Base-by-base conservation (phyloP, 2,113 vertebrate species). In the Sterna hirundo region DNA sequence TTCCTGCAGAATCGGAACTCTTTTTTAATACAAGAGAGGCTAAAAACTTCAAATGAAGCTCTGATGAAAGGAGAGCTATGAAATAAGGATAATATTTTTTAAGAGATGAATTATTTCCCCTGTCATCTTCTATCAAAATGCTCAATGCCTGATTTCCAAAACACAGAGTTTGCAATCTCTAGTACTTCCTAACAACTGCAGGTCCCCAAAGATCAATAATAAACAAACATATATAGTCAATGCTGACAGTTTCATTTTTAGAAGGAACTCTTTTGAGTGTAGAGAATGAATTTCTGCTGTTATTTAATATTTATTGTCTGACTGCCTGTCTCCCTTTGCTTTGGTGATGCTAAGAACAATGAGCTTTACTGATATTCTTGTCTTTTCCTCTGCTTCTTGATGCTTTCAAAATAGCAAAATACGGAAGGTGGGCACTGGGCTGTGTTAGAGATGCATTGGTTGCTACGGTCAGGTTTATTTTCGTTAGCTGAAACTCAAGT, bases 151-250 rank as follows among this genome's bases (percentile, higher is more conserved):
- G 78, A 76, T 86, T 95, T 94, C 74, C 36, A 79, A 68, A 94
- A 40, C 44, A 81, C 21, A 76, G 75, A 90, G 17, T 88, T 88
- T 90, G 46, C 60, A 52, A 11, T 81, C 51, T 95, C 80, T 70
- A 55, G 42, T 78, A 68, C 68, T 92, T 86, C 19, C 14, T 72
- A 78, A 89, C 70, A 93, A 58, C 82, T 82, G 65, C 68, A 65
- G 68, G 51, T 93, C 83, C 69, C 83, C 47, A 64, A 94, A 94
- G 88, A 96, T 97, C 91, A 95, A 90, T 93, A 96, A 69, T 93
- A 94, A 96, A 74, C 94, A 96, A 93, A 88, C 42, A 72, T 94
- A 95, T 94, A 64, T 88, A 83, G 89, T 93, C 61, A 91, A n/a
- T 79, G 58, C 87, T 93, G 94, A 92, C 83, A 51, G 71, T 93